These are phyloP conservation scores for Brienomyrus longianalis DNA, from an alignment of 2,113 vertebrate species.

Conservation along the genomic window DNA sequence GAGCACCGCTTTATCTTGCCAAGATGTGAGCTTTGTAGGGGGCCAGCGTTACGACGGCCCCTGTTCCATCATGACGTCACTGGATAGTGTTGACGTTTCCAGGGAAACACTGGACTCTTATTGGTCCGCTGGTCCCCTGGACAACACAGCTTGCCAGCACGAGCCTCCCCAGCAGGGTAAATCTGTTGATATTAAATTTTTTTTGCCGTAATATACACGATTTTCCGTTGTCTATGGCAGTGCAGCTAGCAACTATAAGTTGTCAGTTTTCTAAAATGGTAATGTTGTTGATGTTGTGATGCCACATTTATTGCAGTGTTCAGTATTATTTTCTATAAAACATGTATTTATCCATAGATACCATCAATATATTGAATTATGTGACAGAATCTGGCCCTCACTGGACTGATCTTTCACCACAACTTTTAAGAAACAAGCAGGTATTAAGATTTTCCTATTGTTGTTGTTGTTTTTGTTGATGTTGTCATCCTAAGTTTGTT, in stretches of 20 bases:
- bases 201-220: conserved; percentile 8
- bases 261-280: neutral
- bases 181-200: conserved; percentile 23
- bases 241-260: neutral
- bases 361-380: conserved; percentile 19
- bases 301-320: neutral
- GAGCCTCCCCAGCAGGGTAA: conserved; percentile 52
- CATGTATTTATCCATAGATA: conserved; percentile 31
- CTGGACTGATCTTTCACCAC: conserved; percentile 71
- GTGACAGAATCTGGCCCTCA: conserved; percentile 35
- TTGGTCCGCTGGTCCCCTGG: conserved; percentile 66
- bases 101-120: conserved; percentile 76
- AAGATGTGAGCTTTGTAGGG: conserved; percentile 65
- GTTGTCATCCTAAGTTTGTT: neutral
- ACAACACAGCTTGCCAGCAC: conserved; percentile 51
- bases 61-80: conserved; percentile 57
- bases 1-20: conserved; percentile 67
- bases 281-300: neutral
- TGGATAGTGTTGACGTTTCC: conserved; percentile 74
- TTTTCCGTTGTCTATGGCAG: neutral
- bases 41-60: conserved; percentile 52
- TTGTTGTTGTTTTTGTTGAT: neutral
- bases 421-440: conserved; percentile 86
- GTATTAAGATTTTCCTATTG: conserved; percentile 44
- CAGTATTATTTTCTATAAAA: neutral